Evolutionary conservation across 2,888 invertebrate species (phyloP).

Genomic region (Dendrolimus pini): DNA sequence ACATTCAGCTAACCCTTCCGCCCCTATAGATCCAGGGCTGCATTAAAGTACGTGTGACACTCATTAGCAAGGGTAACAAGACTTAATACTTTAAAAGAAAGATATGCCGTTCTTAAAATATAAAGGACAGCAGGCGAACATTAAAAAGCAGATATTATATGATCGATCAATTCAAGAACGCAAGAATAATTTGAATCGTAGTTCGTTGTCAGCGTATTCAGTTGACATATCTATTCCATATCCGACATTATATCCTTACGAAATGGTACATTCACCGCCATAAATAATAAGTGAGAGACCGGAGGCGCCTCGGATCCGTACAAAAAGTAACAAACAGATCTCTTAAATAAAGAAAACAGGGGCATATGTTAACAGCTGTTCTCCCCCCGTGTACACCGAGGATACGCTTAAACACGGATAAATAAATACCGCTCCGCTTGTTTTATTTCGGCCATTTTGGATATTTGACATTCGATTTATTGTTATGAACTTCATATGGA

Average conservation of each 20-base stretch:
- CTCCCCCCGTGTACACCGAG: constrained; percentile 31
- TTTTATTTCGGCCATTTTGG: not conserved
- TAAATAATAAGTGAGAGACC: constrained; percentile 73
- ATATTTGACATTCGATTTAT: not conserved
- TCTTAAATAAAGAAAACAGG: constrained; percentile 75
- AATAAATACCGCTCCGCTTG: constrained; percentile 28
- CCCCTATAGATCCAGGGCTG: too few relatives aligned
- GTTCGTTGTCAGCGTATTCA: not conserved
- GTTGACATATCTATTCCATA: not conserved
- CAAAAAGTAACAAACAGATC: constrained; percentile 74
- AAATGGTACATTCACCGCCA: constrained; percentile 52
- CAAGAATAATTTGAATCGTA: too few relatives aligned
- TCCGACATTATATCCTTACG: not conserved
- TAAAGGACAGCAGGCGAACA: too few relatives aligned
- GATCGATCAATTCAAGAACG: too few relatives aligned
- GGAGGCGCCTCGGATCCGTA: constrained; percentile 70
- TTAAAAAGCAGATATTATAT: too few relatives aligned
- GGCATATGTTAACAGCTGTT: constrained; percentile 74
- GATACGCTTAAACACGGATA: constrained; percentile 14
- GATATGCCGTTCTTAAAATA: too few relatives aligned
- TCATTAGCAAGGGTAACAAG: too few relatives aligned
- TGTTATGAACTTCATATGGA: not conserved
- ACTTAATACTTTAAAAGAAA: too few relatives aligned
- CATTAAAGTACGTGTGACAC: too few relatives aligned
- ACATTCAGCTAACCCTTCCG: too few relatives aligned